These are phyloP conservation scores for Catharus bicknelli DNA, from an alignment of 2,113 vertebrate genomes.

Conservation along the genomic window DNA sequence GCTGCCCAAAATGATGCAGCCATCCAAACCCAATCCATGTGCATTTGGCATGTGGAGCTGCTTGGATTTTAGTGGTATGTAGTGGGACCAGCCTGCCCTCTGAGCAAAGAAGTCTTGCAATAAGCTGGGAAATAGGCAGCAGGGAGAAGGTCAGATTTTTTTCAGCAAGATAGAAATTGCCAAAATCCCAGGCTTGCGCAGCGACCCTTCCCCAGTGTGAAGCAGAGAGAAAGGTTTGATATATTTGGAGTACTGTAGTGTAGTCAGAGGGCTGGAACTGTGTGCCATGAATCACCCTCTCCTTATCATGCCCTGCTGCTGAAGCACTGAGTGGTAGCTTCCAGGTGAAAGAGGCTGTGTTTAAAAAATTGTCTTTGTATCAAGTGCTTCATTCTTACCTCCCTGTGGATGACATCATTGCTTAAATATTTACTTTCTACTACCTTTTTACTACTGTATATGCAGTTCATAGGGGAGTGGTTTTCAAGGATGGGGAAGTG, in stretches of 20 bases:
- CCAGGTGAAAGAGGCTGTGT: background rate
- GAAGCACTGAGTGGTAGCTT: background rate
- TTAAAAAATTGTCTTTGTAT: background rate
- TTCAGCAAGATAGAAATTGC: background rate
- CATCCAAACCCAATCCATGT: background rate
- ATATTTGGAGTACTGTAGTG: background rate
- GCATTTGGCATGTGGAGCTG: background rate
- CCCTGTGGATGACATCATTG: background rate
- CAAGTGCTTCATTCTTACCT: background rate
- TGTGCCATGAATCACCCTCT: background rate
- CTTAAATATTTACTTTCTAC: constrained; percentile 54
- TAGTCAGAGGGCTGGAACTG: background rate
- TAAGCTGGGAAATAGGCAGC: background rate
- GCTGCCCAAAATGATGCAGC: background rate
- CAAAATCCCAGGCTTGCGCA: background rate
- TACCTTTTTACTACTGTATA: background rate
- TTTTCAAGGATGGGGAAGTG: background rate
- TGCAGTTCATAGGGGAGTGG: background rate
- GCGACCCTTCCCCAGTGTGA: background rate
- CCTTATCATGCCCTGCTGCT: background rate
- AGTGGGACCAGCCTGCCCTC: background rate
- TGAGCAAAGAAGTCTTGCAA: background rate
- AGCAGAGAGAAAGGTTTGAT: background rate
- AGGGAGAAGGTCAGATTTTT: background rate
- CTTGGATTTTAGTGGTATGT: background rate